These are phyloP conservation scores for Anthopleura sola DNA, from an alignment of 64 coral and sea anemone genomes.

Conservation along the genomic window DNA sequence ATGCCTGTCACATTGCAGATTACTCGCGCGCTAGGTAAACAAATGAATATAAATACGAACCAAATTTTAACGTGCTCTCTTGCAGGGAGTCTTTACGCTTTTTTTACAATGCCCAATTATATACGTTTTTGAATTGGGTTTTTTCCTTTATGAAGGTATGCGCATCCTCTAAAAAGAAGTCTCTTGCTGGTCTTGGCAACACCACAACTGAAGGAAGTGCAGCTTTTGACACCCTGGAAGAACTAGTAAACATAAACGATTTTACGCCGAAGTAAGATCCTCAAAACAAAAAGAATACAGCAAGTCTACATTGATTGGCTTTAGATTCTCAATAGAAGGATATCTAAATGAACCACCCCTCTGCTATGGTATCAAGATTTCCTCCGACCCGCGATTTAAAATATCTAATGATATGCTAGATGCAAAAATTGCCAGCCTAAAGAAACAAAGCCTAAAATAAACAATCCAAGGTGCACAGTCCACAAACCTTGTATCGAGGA, in stretches of 20 bases:
- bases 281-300: conserved; percentile 30
- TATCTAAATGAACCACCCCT: conserved; percentile 41
- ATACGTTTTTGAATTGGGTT: too few relatives aligned
- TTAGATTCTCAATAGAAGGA: conserved; percentile 25
- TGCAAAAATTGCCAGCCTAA: conserved; percentile 36
- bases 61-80: too few relatives aligned
- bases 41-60: too few relatives aligned
- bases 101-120: too few relatives aligned
- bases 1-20: too few relatives aligned
- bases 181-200: too few relatives aligned
- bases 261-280: conserved; percentile 33
- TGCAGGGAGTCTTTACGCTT: too few relatives aligned
- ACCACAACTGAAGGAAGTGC: too few relatives aligned
- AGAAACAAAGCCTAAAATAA: conserved; percentile 39
- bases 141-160: too few relatives aligned
- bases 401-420: conserved; percentile 31
- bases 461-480: conserved; percentile 13
- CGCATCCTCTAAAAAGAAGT: too few relatives aligned
- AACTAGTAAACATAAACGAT: background rate
- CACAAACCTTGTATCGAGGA: conserved; percentile 18
- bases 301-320: conserved; percentile 21
- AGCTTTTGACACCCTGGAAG: too few relatives aligned
- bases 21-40: too few relatives aligned
- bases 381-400: conserved; percentile 24
- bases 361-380: conserved; percentile 22